Conservation (phyloP, 2,797 vertebrate species). For the Cyprinodon diabolis region DNA sequence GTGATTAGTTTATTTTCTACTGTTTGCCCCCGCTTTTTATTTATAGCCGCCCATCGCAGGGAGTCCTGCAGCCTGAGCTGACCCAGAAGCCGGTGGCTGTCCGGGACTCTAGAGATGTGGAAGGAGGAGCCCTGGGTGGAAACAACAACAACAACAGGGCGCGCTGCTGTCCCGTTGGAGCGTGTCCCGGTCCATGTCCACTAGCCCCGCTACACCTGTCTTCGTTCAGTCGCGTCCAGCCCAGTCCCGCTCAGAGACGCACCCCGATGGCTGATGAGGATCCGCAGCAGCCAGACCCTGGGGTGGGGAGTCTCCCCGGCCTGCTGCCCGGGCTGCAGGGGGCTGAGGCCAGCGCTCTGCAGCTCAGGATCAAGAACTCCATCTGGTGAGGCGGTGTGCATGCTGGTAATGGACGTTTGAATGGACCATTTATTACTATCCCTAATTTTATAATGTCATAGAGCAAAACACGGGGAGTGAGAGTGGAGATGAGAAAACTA, state of each 20-base stretch:
- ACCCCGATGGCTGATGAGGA: constrained; percentile 87
- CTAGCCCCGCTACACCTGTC: constrained; percentile 36
- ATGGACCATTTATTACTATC: background rate
- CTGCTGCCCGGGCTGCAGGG: constrained; percentile 90
- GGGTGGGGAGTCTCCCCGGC: constrained; percentile 81
- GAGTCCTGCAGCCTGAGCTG: constrained; percentile 7
- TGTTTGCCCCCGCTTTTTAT: constrained; percentile 16
- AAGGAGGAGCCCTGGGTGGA: constrained; percentile 49
- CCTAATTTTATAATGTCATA: background rate
- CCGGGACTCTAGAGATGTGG: constrained; percentile 56
- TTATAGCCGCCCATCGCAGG: constrained; percentile 1
- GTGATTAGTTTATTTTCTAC: constrained; percentile 24
- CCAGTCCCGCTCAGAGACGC: constrained; percentile 43
- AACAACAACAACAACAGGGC: constrained; percentile 62
- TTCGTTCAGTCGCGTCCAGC: constrained; percentile 37
- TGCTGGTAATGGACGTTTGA: background rate
- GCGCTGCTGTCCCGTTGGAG: constrained; percentile 62
- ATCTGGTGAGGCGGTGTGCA: constrained; percentile 87
- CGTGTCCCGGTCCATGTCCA: constrained; percentile 55
- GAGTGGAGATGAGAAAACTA: background rate
- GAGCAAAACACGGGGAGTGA: background rate
- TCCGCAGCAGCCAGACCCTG: constrained; percentile 76
- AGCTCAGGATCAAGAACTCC: constrained; percentile 94
- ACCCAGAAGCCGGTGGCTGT: constrained; percentile 16
- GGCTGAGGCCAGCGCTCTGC: constrained; percentile 89